These are phyloP conservation scores for Helicoverpa zea DNA, from an alignment of 1,140 invertebrate genomes.

Conservation along the genomic window DNA sequence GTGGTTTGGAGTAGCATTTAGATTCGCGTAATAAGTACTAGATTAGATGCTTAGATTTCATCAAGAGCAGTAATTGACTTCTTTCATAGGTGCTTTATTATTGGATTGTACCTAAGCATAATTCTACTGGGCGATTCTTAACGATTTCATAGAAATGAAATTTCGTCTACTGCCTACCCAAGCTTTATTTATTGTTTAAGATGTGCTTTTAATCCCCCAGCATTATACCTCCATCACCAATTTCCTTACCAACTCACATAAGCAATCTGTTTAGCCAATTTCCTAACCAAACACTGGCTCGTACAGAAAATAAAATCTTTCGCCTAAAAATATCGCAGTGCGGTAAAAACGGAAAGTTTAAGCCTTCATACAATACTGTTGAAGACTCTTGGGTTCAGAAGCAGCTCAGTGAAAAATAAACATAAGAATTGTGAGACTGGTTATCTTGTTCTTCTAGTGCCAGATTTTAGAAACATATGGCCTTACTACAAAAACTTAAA, in stretches of 20 bases:
- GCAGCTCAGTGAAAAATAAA: constrained; percentile 52
- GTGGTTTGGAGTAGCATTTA: background rate
- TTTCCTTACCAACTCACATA: background rate
- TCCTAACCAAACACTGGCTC: background rate
- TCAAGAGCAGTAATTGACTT: background rate
- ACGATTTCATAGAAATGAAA: no score
- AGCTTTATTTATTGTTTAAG: no score
- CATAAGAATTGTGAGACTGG: constrained; percentile 56
- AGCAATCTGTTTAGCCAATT: constrained; percentile 1
- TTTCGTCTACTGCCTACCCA: no score
- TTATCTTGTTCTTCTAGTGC: constrained; percentile 57
- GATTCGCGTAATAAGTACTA: no score
- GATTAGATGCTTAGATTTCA: background rate
- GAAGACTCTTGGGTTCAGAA: constrained; percentile 42
- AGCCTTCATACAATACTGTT: constrained; percentile 13
- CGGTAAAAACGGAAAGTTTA: constrained; percentile 14
- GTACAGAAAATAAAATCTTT: constrained; percentile 16
- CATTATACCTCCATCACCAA: background rate
- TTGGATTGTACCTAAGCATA: no score
- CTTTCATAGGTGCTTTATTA: no score
- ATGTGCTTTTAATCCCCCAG: no score
- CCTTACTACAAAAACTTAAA: no score
- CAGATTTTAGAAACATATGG: background rate
- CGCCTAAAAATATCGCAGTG: constrained; percentile 16
- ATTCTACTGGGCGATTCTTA: no score